Evolutionary conservation across 1,140 invertebrate genomes (phyloP).

Genomic region (Galendromus occidentalis): DNA sequence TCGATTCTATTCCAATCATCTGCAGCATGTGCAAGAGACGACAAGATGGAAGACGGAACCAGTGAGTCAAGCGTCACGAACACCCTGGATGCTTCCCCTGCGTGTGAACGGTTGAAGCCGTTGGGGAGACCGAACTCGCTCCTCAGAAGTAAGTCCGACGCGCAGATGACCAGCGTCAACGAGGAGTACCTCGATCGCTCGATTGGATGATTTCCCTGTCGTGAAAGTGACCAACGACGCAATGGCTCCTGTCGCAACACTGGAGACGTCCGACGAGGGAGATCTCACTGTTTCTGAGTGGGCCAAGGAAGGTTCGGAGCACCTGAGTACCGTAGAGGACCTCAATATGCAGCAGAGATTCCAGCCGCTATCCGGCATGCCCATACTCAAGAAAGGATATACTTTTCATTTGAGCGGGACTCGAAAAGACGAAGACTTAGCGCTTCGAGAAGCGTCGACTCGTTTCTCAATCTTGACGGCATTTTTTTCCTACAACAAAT

Average conservation of each 20-base stretch:
- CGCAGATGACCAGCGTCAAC: background rate
- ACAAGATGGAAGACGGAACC: background rate
- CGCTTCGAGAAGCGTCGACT: too few species aligned
- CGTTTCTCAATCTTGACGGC: too few species aligned
- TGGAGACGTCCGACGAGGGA: background rate
- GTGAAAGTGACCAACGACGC: background rate
- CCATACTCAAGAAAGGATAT: background rate
- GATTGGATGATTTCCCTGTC: background rate
- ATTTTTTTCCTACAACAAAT: too few species aligned
- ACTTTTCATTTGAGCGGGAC: background rate
- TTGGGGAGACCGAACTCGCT: background rate
- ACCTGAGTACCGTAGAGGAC: background rate
- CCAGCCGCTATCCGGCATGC: background rate
- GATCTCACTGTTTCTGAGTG: constrained; percentile 4
- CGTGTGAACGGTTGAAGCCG: background rate
- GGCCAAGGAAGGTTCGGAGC: constrained; percentile 4
- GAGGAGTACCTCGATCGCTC: background rate
- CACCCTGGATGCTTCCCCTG: background rate
- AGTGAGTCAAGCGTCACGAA: constrained; percentile 2
- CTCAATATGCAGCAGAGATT: background rate
- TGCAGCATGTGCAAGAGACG: too few species aligned
- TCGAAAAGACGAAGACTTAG: background rate
- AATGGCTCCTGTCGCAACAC: background rate
- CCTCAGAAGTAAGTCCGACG: background rate
- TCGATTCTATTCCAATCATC: too few species aligned